Evolutionary conservation across 1,140 invertebrate species (phyloP), one percentile per base, ranked within the genome.

Genomic region (Phortica variegata): DNA sequence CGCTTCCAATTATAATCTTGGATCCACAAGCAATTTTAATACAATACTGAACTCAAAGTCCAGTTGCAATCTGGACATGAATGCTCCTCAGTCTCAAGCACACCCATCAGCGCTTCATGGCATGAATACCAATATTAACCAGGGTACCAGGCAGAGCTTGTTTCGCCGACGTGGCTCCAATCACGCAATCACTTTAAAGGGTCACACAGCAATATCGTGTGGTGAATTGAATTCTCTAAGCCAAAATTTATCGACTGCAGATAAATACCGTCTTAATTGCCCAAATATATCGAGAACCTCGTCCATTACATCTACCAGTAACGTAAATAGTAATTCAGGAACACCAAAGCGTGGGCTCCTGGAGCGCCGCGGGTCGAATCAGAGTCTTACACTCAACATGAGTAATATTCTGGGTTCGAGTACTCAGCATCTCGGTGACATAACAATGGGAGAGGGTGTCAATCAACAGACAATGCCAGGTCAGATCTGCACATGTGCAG

Each of bases 331-430:
- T 16, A 59, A 62, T 49, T 54, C 60, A 39, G 45, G 61, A 1
- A 54, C 62, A 12, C 62, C 65, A 7, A 82, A 81, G 21, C 90
- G 89, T 56, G 85, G 86, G 32, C 69, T 89, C 2, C 70, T 90
- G 8, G 87, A 92, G 76, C 79, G 89, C 12, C 80, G 89, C 34
- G 90, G 90, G 44, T 93, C 91, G 8, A 93, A 90, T 73, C 91
- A 91, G 4, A 91, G 88, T 41, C 78, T 95, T 1, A 94, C 91
- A 2, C 83, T 93, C 7, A 81, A 81, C 29, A 80, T 82, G 70
- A 57, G 44, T 16, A 60, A 79, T 80, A 61, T 62, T n/a, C 37
- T 51, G 26, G 50, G 50, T 1, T 42, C 18, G 0, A 45, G 50
- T 15, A 26, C 36, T 3, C 51, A 10, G 39, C 20, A 53, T 47